Percentiles rank a stretch among this genome's conserved stretches.
phyloP scores from a whole-genome alignment of 92 coral and sea anemone species.

The Desmophyllum pertusum region DNA sequence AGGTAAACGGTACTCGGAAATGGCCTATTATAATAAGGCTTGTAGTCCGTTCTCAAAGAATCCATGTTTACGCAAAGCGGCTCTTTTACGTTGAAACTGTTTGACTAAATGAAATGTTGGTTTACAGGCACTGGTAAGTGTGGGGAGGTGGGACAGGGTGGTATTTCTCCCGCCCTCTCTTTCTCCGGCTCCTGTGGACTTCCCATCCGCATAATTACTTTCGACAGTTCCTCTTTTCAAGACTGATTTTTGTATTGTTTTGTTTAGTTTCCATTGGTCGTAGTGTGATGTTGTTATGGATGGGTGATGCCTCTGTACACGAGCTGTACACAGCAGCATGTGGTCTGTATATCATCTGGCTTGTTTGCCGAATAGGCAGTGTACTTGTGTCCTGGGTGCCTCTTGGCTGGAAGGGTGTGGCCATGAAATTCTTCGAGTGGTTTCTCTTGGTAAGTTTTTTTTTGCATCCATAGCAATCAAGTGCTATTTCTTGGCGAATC shows the following conservation, averaged over 20 bases:
- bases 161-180: no score
- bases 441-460: slow-evolving; percentile 72
- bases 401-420: slow-evolving; percentile 84
- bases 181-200: no score
- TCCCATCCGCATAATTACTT: no score
- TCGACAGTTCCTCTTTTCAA: neutral
- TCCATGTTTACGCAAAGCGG: neutral
- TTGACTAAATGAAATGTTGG: neutral
- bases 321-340: slow-evolving; percentile 99
- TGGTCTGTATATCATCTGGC: slow-evolving; percentile 95
- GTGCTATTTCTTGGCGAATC: neutral
- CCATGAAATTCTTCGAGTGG: slow-evolving; percentile 80
- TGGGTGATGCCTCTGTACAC: slow-evolving; percentile 88
- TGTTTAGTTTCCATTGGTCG: slow-evolving; percentile 89
- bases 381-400: slow-evolving; percentile 94
- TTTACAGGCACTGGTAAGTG: no score
- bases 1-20: no score
- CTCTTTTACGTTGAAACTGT: neutral
- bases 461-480: neutral
- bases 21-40: neutral
- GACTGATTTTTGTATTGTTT: neutral
- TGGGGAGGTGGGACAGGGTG: no score
- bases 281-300: slow-evolving; percentile 88
- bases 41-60: neutral
- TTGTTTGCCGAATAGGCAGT: slow-evolving; percentile 79